Conservation (phyloP, 2,113 vertebrate genomes). For the sheep (Ovis aries) region ARS-UI_Ramb_v3.0 NC_056071.1:58874501-58875000, state of each 20-base stretch:
- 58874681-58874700: neutral
- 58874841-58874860: neutral
- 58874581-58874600: neutral
- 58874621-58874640: neutral
- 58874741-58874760: neutral
- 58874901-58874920: neutral
- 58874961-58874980: neutral
- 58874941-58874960: neutral
- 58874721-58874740: neutral
- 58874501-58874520: neutral
- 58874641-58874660: neutral
- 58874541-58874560: neutral
- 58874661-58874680: neutral
- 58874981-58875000: neutral
- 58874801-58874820: neutral
- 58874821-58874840: neutral
- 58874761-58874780: neutral
- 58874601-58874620: neutral
- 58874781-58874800: neutral
- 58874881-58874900: neutral
- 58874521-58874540: neutral
- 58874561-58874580: neutral
- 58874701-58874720: rapidly evolving
- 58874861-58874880: neutral
- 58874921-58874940: neutral